phyloP scores from a whole-genome alignment of 2,888 invertebrate species.

The Drosophila atripex region DNA sequence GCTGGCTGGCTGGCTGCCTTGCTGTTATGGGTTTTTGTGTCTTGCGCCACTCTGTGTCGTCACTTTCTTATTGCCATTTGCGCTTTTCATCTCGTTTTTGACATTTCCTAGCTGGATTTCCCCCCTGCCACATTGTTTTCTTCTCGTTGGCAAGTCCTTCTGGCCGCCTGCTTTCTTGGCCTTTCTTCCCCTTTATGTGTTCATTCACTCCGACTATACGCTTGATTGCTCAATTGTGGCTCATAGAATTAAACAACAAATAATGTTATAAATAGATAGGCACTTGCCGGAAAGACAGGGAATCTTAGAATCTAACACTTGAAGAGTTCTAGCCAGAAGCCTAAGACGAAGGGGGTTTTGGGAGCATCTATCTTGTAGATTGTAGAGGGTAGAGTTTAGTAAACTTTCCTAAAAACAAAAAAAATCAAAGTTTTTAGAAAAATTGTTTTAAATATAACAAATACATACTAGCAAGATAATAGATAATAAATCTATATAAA shows the following conservation, averaged over 20 bases:
- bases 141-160: constrained; percentile 26
- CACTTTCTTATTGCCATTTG: constrained; percentile 39
- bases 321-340: background rate
- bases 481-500: too few species aligned
- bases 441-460: too few species aligned
- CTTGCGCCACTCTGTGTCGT: constrained; percentile 11
- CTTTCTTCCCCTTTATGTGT: constrained; percentile 55
- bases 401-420: too few species aligned
- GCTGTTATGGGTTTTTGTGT: constrained; percentile 41
- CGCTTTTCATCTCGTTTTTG: constrained; percentile 42
- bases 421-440: too few species aligned
- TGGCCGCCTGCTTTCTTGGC: background rate
- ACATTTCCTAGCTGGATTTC: constrained; percentile 21
- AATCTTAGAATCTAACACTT: background rate
- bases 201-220: constrained; percentile 62
- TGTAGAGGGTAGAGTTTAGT: too few species aligned
- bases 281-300: constrained; percentile 52
- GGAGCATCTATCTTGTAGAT: too few species aligned
- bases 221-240: constrained; percentile 76
- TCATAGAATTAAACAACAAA: constrained; percentile 63
- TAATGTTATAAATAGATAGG: constrained; percentile 68
- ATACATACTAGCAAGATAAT: too few species aligned
- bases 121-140: too few species aligned
- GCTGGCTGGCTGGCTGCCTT: background rate
- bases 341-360: too few species aligned